Percentiles rank a stretch among this genome's conserved stretches.
Conservation (phyloP, 2,797 vertebrate species). For the Cyclura pinguis region DNA sequence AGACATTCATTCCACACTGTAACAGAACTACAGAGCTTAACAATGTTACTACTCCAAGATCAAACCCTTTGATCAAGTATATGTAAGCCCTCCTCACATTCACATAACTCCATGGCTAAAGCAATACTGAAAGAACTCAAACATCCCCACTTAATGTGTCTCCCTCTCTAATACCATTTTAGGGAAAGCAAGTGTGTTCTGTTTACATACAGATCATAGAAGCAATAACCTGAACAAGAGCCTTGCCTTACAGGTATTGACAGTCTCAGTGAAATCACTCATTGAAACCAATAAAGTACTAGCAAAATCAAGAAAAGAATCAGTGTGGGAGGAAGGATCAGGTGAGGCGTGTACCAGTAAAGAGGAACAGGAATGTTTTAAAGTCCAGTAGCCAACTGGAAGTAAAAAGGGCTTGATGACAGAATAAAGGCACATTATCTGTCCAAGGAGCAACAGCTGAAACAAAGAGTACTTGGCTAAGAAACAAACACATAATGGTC, state of each 20-base stretch:
- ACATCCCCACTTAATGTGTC: neutral
- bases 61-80: neutral
- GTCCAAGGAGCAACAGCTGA: neutral
- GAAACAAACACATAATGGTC: neutral
- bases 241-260: neutral
- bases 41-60: neutral
- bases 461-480: neutral
- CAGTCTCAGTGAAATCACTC: neutral
- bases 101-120: neutral
- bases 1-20: neutral
- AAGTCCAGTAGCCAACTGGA: too few species aligned
- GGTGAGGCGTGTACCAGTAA: neutral
- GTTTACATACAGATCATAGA: neutral
- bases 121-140: neutral
- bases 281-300: neutral
- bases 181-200: neutral
- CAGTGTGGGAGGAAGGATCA: neutral
- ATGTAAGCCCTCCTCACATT: neutral
- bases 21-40: neutral
- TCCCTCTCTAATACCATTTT: conserved; percentile 7
- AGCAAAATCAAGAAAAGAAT: neutral
- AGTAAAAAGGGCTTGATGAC: neutral
- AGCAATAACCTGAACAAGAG: neutral
- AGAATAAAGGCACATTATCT: neutral
- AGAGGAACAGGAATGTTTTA: neutral